A percentile compares a stretch with the other conserved stretches of the same genome.
phyloP scores from a whole-genome alignment of 2,888 invertebrate species.

The Agrotis ipsilon region DNA sequence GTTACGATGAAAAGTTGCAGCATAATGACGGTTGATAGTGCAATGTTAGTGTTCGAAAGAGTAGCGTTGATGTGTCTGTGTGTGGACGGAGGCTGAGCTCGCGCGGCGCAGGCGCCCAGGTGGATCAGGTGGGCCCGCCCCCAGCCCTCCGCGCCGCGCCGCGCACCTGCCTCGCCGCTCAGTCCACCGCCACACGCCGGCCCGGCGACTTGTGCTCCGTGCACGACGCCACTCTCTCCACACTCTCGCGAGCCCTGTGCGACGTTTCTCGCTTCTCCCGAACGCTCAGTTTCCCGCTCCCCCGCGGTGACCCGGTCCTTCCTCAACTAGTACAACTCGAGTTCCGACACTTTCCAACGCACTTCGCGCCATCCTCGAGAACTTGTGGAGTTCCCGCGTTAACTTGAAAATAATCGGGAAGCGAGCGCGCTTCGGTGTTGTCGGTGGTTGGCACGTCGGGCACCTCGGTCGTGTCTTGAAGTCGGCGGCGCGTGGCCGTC shows the following conservation, averaged over 20 bases:
- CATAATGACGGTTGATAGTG: constrained; percentile 59
- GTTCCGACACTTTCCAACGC: constrained; percentile 76
- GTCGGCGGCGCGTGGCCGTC: constrained; percentile 86
- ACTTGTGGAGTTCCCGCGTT: constrained; percentile 83
- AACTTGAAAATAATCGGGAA: constrained; percentile 65
- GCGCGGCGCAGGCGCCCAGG: constrained; percentile 90
- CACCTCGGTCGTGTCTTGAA: constrained; percentile 73
- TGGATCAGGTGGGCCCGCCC: constrained; percentile 90
- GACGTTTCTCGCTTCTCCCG: constrained; percentile 89
- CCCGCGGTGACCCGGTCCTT: constrained; percentile 79
- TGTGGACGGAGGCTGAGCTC: constrained; percentile 69
- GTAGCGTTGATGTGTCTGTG: constrained; percentile 53
- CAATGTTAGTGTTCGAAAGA: constrained; percentile 57
- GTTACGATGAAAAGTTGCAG: constrained; percentile 62
- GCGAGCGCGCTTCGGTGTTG: constrained; percentile 67
- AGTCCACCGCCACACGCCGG: constrained; percentile 86
- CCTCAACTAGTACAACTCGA: constrained; percentile 73
- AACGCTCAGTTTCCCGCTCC: constrained; percentile 87
- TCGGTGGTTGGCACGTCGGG: constrained; percentile 58
- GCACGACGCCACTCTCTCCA: constrained; percentile 90
- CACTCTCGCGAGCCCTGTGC: constrained; percentile 89
- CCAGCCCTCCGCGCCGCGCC: constrained; percentile 85
- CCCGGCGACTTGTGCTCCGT: constrained; percentile 89
- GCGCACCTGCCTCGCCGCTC: constrained; percentile 87
- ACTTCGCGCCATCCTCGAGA: constrained; percentile 68